A percentile compares a stretch with the other conserved stretches of the same genome.
Conservation (phyloP, 2,888 invertebrate genomes). For the Amaurobius ferox region DNA sequence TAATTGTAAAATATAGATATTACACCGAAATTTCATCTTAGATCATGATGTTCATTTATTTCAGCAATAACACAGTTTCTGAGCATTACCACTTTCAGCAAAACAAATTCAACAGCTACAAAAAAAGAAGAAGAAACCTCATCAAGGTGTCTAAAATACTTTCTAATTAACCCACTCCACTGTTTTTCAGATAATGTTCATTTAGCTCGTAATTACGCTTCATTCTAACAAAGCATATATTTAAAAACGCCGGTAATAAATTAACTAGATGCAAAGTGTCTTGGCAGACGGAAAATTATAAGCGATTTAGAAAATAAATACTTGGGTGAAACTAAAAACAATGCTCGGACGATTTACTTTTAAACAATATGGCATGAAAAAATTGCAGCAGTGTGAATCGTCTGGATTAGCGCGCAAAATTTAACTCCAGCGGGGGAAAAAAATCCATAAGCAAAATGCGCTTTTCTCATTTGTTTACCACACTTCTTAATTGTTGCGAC, state of each 20-base stretch:
- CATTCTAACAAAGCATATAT: not conserved
- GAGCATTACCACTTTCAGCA: no score
- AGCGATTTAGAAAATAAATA: not conserved
- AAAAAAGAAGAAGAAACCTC: no score
- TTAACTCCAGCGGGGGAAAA: not conserved
- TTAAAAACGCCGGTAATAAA: slow-evolving; percentile 5
- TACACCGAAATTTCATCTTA: no score
- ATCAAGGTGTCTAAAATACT: no score
- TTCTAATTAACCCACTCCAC: no score
- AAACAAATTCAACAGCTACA: no score
- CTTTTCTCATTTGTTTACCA: not conserved
- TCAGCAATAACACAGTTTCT: no score
- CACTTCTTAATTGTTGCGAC: slow-evolving; percentile 56
- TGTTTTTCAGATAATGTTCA: no score
- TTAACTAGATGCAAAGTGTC: not conserved
- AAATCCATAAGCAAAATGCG: not conserved
- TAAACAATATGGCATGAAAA: not conserved
- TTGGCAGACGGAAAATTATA: not conserved
- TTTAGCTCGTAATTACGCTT: not conserved
- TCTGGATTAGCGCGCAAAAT: not conserved
- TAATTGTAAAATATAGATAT: no score
- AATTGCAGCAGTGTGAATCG: not conserved
- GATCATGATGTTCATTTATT: no score
- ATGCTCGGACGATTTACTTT: not conserved
- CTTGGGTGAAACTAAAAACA: not conserved